Evolutionary conservation across 2,888 invertebrate genomes (phyloP).

Genomic region (Dilophus febrilis): DNA sequence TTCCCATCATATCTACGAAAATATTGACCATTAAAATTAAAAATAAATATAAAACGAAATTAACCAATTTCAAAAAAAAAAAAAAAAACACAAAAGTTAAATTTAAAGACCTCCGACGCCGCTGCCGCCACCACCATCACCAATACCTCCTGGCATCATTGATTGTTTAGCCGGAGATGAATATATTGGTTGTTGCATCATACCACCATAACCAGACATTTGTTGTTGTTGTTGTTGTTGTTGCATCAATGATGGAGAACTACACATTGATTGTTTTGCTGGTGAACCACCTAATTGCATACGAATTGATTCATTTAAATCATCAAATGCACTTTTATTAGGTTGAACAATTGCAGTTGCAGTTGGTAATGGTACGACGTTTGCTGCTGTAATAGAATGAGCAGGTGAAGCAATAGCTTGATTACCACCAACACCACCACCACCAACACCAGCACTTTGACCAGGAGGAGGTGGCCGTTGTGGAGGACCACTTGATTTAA

Average conservation of each 20-base stretch:
- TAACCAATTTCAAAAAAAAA: too few relatives aligned
- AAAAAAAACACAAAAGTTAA: conserved; percentile 14
- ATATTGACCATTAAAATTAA: background rate
- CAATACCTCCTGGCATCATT: conserved; percentile 12
- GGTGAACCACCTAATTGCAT: conserved; percentile 41
- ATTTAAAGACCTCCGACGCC: conserved; percentile 27
- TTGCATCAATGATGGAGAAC: conserved; percentile 12
- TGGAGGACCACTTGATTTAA: conserved; percentile 17
- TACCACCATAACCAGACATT: conserved; percentile 6
- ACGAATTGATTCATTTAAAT: conserved; percentile 49
- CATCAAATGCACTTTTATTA: conserved; percentile 48
- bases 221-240: conserved; percentile 17
- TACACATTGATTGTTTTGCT: conserved; percentile 5
- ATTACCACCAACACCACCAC: background rate
- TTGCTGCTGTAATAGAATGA: conserved; percentile 12
- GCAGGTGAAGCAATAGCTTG: background rate
- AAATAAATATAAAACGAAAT: conserved; percentile 6
- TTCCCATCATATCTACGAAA: background rate
- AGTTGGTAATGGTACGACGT: conserved; percentile 14
- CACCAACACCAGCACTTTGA: conserved; percentile 11
- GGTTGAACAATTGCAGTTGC: conserved; percentile 20
- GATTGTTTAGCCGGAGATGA: conserved; percentile 34
- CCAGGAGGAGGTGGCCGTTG: conserved; percentile 31
- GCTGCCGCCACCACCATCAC: conserved; percentile 22
- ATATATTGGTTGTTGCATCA: conserved; percentile 11